A percentile compares a stretch with the other conserved stretches of the same genome.
These are phyloP conservation scores for Tholera decimalis DNA, from an alignment of 2,888 invertebrate genomes.

Conservation along the genomic window DNA sequence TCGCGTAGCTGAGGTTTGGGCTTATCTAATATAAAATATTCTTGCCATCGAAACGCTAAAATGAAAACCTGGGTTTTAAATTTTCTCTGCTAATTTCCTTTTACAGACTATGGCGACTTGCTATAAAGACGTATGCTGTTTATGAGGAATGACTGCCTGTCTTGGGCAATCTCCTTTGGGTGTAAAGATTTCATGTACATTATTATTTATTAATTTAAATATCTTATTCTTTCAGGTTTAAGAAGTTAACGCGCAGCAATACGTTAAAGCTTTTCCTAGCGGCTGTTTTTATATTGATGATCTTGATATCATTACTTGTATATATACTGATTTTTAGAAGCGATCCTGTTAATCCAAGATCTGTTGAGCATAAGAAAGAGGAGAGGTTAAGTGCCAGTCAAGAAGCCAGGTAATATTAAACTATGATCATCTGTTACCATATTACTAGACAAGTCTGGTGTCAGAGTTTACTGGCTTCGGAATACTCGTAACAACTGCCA, in stretches of 20 bases:
- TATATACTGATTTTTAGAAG: not conserved
- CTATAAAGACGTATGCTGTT: too few species aligned
- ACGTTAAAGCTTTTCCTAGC: not conserved
- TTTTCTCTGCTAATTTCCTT: too few species aligned
- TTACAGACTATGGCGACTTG: too few species aligned
- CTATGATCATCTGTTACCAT: not conserved
- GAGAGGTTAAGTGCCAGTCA: constrained; percentile 2
- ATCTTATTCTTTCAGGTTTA: not conserved
- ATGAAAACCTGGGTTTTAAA: too few species aligned
- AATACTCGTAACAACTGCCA: not conserved
- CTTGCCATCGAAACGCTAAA: too few species aligned
- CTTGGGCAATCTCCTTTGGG: too few species aligned
- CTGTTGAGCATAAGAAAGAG: not conserved
- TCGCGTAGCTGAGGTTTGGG: too few species aligned
- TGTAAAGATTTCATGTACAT: too few species aligned
- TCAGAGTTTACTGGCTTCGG: not conserved
- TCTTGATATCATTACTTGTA: not conserved
- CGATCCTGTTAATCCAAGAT: not conserved
- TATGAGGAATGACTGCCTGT: too few species aligned
- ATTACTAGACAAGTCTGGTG: not conserved
- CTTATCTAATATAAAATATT: too few species aligned
- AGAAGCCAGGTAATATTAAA: constrained; percentile 26
- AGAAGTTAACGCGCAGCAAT: not conserved
- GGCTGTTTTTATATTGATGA: not conserved
- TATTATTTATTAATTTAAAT: too few species aligned